Conservation (phyloP, 1,140 invertebrate species). For the Samia ricini region DNA sequence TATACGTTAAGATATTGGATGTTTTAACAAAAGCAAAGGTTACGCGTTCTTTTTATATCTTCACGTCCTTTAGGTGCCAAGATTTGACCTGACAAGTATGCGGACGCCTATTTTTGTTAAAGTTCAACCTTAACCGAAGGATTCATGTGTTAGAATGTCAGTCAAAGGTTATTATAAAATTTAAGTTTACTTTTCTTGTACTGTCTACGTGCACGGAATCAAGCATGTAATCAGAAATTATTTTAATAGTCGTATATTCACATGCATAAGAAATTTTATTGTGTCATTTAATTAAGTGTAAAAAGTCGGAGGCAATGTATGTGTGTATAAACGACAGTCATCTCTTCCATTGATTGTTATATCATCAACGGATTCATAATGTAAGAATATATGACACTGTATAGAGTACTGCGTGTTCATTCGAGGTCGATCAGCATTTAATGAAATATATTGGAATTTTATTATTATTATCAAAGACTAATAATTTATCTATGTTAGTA, state of each 20-base stretch:
- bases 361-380: no score
- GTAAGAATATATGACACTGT: no score
- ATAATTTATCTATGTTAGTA: no score
- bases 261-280: not conserved
- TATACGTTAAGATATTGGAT: not conserved
- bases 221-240: conserved; percentile 4
- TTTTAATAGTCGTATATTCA: not conserved
- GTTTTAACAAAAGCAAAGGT: not conserved
- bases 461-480: no score
- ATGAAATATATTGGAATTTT: no score
- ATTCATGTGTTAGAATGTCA: conserved; percentile 53
- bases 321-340: not conserved
- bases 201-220: not conserved
- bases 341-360: no score
- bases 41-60: conserved; percentile 4
- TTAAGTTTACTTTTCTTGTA: conserved; percentile 34
- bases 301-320: not conserved
- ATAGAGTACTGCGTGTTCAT: no score
- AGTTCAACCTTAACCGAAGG: conserved; percentile 51
- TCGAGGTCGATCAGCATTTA: no score
- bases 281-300: not conserved
- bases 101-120: conserved; percentile 49
- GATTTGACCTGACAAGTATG: conserved; percentile 42
- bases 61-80: conserved; percentile 15
- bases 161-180: conserved; percentile 47